These are phyloP conservation scores for Drosophila eugracilis DNA, from an alignment of 1,140 invertebrate species.

Conservation along the genomic window DNA sequence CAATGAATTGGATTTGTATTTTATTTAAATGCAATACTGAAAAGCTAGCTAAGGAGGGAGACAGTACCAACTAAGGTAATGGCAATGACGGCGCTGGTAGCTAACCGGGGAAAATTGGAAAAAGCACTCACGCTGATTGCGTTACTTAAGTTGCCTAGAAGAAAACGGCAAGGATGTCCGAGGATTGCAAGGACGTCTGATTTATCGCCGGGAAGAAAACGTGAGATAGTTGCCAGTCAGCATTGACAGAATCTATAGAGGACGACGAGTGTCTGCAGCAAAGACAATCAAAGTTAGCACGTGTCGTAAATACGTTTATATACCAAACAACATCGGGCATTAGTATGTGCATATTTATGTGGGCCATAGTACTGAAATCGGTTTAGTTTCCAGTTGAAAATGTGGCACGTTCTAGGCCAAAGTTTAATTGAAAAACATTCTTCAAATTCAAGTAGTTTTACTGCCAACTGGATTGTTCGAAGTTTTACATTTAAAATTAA, in stretches of 20 bases:
- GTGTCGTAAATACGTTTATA: conserved; percentile 63
- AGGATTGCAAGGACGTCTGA: conserved; percentile 57
- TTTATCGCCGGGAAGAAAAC: conserved; percentile 58
- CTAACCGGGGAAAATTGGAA: conserved; percentile 39
- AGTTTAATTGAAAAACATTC: conserved; percentile 49
- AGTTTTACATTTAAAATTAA: neutral
- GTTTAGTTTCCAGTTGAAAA: conserved; percentile 28
- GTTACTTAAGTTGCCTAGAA: conserved; percentile 61
- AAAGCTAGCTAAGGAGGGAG: conserved; percentile 10
- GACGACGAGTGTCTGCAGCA: conserved; percentile 30
- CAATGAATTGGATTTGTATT: conserved; percentile 56
- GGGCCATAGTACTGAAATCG: conserved; percentile 24
- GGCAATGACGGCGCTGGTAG: neutral
- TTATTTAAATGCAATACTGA: conserved; percentile 53
- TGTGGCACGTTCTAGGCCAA: conserved; percentile 17
- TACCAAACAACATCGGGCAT: conserved; percentile 30
- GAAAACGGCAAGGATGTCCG: conserved; percentile 20
- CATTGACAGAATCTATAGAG: conserved; percentile 38
- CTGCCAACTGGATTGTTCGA: neutral
- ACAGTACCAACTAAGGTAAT: conserved; percentile 14
- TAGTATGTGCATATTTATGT: conserved; percentile 65
- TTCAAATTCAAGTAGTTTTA: conserved; percentile 2
- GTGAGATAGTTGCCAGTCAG: conserved; percentile 56
- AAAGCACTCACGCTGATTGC: conserved; percentile 69
- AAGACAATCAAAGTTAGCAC: conserved; percentile 64